These are phyloP conservation scores for Standfussiana lucernea DNA, from an alignment of 2,888 invertebrate species.

Conservation along the genomic window DNA sequence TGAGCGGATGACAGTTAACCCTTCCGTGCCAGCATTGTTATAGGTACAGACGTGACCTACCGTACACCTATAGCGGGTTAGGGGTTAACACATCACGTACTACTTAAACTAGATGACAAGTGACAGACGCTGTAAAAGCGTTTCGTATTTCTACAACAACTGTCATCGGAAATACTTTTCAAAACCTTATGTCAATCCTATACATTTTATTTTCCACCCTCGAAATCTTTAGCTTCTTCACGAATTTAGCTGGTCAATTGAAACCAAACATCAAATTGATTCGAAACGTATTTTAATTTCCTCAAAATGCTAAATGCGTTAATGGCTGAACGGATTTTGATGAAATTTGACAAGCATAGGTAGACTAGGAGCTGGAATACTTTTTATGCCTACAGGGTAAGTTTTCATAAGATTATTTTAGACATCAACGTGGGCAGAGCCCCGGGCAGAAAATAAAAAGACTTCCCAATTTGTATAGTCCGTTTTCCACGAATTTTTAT, in stretches of 20 bases:
- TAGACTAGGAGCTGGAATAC: background rate
- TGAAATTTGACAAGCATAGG: background rate
- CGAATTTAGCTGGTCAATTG: background rate
- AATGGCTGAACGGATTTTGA: background rate
- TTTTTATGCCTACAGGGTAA: background rate
- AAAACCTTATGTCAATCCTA: background rate
- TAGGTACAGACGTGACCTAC: slow-evolving; percentile 7
- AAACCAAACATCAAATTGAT: background rate
- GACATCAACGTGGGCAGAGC: background rate
- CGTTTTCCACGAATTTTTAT: background rate
- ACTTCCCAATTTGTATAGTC: background rate
- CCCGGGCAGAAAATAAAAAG: background rate
- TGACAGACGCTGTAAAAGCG: background rate
- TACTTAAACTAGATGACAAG: background rate
- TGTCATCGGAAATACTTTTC: background rate
- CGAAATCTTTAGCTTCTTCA: background rate
- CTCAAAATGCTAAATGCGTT: background rate
- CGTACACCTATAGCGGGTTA: background rate
- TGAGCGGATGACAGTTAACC: slow-evolving; percentile 23
- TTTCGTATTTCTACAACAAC: background rate
- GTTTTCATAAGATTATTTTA: background rate
- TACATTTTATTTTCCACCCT: background rate
- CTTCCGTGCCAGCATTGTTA: background rate
- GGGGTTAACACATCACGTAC: slow-evolving; percentile 12
- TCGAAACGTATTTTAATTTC: background rate